Evolutionary conservation across 2,888 invertebrate genomes (phyloP), one percentile per base, ranked within the genome.

Genomic region (Sinohyriopsis cumingii): DNA sequence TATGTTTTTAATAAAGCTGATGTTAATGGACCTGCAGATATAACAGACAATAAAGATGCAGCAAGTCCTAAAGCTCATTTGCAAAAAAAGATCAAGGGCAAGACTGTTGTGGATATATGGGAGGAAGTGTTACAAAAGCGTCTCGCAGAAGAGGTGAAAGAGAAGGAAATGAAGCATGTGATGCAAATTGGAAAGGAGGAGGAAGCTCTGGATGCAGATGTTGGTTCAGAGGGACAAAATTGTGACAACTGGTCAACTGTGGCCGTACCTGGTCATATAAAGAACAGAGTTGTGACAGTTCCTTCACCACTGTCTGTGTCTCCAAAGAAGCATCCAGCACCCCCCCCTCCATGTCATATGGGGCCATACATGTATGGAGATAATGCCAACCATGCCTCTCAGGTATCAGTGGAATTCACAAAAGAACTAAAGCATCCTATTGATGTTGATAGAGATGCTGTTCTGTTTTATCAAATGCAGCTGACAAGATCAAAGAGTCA

Each of bases 381-480:
- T 45, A 45, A 15, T 45, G 15, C 45, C 45, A 45, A 45, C 7
- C 71, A 70, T 20, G 7, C 70, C 9, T 86, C 84, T 20, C 71
- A 78, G 25, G 82, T 83, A 77, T 80, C 78, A 61, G 56, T 82
- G 22, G 80, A 82, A 62, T 82, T 82, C 67, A 67, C 65, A 24
- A 75, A 80, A 65, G 82, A 82, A 63, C 64, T 80, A 2, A 79
- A 77, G 57, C 75, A 73, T 68, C 77, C 79, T 18, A 67, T 81
- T 24, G 80, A 83, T 75, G 82, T 87, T 33, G 86, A 87, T 73
- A 77, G 87, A 45, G 87, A 87, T 77, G 87, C 87, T 20, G 73
- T 87, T 20, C 73, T 87, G 25, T 87, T 87, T 68, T 85, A 87
- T 69, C 81, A 85, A 68, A 84, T 86, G 84, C 85, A 85, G 28